A percentile compares a stretch with the other conserved stretches of the same genome.
phyloP scores from a whole-genome alignment of 2,113 vertebrate genomes.

The Lasiurus cinereus region DNA sequence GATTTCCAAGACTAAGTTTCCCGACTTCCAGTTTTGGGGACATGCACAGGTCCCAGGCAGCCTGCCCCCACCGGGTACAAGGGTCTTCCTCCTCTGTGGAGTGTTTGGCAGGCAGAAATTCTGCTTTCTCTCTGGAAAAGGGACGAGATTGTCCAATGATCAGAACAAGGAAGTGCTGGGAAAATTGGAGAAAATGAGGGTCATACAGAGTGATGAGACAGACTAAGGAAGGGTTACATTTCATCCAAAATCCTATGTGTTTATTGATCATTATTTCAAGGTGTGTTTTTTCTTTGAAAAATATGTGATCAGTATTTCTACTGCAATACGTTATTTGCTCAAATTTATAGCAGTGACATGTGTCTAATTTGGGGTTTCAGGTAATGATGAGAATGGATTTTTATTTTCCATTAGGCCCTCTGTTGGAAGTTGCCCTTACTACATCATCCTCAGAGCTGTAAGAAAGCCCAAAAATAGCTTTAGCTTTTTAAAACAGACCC shows the following conservation, averaged over 20 bases:
- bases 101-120: conserved; percentile 30
- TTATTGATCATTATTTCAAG: not conserved
- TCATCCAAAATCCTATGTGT: not conserved
- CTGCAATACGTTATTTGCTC: conserved; percentile 28
- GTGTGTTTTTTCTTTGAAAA: conserved; percentile 14
- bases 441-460: conserved; percentile 20
- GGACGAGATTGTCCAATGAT: not conserved
- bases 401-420: conserved; percentile 15
- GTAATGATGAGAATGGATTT: conserved; percentile 15
- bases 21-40: conserved; percentile 1
- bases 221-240: not conserved
- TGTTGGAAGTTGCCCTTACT: conserved; percentile 54
- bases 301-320: conserved; percentile 1
- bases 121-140: not conserved
- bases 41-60: not conserved
- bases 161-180: not conserved
- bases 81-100: not conserved
- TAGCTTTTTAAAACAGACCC: conserved; percentile 37
- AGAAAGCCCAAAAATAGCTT: conserved; percentile 14
- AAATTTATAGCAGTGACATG: not conserved
- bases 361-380: conserved; percentile 5
- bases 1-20: conserved; percentile 25
- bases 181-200: not conserved
- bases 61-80: not conserved
- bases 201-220: not conserved